Conservation (phyloP, 2,888 invertebrate genomes). For the Geotrupes spiniger region DNA sequence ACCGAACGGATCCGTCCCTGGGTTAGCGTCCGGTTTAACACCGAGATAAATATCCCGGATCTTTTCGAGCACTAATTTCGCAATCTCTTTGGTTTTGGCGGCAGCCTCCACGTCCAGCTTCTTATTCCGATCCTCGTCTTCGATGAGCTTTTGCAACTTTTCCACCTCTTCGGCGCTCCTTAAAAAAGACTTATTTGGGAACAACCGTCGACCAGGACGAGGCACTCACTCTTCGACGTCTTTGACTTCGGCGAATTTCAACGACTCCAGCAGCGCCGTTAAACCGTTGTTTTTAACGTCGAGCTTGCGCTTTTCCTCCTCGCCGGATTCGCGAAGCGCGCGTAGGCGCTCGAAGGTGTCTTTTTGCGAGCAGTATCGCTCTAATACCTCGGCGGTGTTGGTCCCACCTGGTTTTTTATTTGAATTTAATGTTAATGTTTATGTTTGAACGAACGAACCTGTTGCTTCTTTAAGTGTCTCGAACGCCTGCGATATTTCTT, state of each 20-base stretch:
- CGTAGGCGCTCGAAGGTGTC: slow-evolving; percentile 69
- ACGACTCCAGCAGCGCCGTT: slow-evolving; percentile 67
- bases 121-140: slow-evolving; percentile 50
- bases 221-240: slow-evolving; percentile 72
- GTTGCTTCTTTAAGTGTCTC: slow-evolving; percentile 74
- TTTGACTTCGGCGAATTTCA: slow-evolving; percentile 76
- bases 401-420: slow-evolving; percentile 76
- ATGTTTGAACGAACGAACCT: slow-evolving; percentile 54
- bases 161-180: slow-evolving; percentile 74
- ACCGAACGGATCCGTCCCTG: slow-evolving; percentile 8
- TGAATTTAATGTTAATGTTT: too few species aligned
- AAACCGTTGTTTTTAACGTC: slow-evolving; percentile 66
- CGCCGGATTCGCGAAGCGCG: slow-evolving; percentile 68
- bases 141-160: slow-evolving; percentile 60
- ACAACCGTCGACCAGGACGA: background rate
- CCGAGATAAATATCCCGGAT: slow-evolving; percentile 26
- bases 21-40: slow-evolving; percentile 23
- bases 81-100: slow-evolving; percentile 33
- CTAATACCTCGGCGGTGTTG: slow-evolving; percentile 70
- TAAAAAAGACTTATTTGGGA: slow-evolving; percentile 28
- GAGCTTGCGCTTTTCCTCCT: slow-evolving; percentile 68
- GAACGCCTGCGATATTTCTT: slow-evolving; percentile 63
- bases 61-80: slow-evolving; percentile 29
- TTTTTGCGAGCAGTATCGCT: slow-evolving; percentile 69
- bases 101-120: slow-evolving; percentile 46